These are phyloP conservation scores for Ochropleura plecta DNA, from an alignment of 2,888 invertebrate genomes.

Conservation along the genomic window DNA sequence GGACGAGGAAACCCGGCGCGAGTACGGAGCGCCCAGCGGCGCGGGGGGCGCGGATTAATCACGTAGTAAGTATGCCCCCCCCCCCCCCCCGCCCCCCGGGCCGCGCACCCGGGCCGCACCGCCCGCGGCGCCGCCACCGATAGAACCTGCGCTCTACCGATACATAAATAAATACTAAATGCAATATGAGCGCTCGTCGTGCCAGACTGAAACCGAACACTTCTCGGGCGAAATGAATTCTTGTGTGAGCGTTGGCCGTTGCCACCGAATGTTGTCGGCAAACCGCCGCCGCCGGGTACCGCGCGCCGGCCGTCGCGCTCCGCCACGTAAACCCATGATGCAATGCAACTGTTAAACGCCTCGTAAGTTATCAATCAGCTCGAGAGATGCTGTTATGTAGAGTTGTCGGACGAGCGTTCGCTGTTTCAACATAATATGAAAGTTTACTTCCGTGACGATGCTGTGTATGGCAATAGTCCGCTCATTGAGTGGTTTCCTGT, in stretches of 20 bases:
- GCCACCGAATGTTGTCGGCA: slow-evolving; percentile 81
- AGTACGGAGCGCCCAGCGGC: slow-evolving; percentile 86
- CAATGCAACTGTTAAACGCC: slow-evolving; percentile 75
- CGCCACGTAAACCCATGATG: slow-evolving; percentile 77
- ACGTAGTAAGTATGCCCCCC: slow-evolving; percentile 90
- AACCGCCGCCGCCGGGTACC: slow-evolving; percentile 19
- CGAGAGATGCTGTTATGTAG: slow-evolving; percentile 69
- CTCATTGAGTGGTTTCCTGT: slow-evolving; percentile 64
- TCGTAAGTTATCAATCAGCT: slow-evolving; percentile 77
- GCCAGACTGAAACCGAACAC: slow-evolving; percentile 90
- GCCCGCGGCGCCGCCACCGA: slow-evolving; percentile 73
- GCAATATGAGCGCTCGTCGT: slow-evolving; percentile 86
- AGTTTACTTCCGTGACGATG: slow-evolving; percentile 67
- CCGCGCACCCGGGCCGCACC: slow-evolving; percentile 74
- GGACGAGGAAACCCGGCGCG: slow-evolving; percentile 90
- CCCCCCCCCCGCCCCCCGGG: slow-evolving; percentile 79
- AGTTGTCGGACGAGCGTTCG: slow-evolving; percentile 61
- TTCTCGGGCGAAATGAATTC: slow-evolving; percentile 87
- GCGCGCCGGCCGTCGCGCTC: slow-evolving; percentile 55
- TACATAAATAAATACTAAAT: slow-evolving; percentile 89
- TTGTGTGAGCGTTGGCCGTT: slow-evolving; percentile 81
- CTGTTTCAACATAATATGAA: slow-evolving; percentile 66
- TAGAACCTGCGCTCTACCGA: slow-evolving; percentile 87
- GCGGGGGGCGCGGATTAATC: slow-evolving; percentile 86
- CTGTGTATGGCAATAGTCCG: slow-evolving; percentile 52